Evolutionary conservation across 2,113 vertebrate genomes (phyloP), one percentile per base, ranked within the genome.

Genomic region (Periophthalmus modestus): DNA sequence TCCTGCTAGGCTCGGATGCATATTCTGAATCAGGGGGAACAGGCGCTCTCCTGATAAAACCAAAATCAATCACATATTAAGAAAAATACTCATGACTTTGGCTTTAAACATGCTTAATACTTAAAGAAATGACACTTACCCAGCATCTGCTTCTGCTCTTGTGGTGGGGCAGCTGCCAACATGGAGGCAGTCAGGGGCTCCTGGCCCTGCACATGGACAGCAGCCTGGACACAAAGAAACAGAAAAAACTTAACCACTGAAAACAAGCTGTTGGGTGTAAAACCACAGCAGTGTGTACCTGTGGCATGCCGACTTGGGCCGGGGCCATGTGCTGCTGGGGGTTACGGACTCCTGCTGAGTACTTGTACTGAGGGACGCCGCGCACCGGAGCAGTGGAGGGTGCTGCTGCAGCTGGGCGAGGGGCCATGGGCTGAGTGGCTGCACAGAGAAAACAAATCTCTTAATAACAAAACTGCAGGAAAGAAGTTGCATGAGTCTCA

Each of bases 141-240:
- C 91, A 99, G 93, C 97, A 99, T 99, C 93, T 99, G 97, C 93
- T 99, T 99, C 94, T 99, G 97, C 82, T 99, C 97, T 93, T 98
- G 96, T 71, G 96, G 96, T 66, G 95, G 97, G 55, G 97, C 97
- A 78, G 97, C 95, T 72, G 97, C 97, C 92, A 99, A 89, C 96
- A 99, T 98, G 89, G 97, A 97, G 88, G 97, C 95, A 69, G 97
- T 99, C 92, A 99, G 93, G 73, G 97, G 97, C 85, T 99, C 96
- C 87, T 99, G 97, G 87, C 97, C 97, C 93, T 98, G 97, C 87
- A 98, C 95, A 24, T 98, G 97, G 73, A 98, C 97, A 80, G 97
- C 96, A 85, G 97, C 95, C 97, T 98, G 77, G 36, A n/a, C 85
- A 16, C 18, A 15, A 1, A 18, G 3, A 73, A 39, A 74, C 1